These are phyloP conservation scores for Numenius phaeopus DNA, from an alignment of 2,797 vertebrate genomes.

Conservation along the genomic window DNA sequence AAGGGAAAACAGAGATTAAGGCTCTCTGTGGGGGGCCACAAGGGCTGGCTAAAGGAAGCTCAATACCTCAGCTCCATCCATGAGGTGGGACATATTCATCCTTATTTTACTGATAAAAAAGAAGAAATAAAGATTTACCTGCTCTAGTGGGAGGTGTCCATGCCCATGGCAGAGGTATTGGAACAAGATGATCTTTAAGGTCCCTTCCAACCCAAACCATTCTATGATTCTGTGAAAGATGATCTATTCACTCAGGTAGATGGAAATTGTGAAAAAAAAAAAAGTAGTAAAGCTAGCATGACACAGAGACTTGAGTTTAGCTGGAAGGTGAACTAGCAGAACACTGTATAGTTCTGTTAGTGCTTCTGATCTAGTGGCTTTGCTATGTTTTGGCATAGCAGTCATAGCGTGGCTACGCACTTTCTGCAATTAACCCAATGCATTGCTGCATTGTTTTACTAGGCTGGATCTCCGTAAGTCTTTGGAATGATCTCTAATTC, in stretches of 20 bases:
- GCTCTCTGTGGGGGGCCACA: neutral
- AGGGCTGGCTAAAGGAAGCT: neutral
- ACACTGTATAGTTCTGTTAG: neutral
- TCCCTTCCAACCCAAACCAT: too few relatives aligned
- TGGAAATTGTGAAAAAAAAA: neutral
- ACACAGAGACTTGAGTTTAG: neutral
- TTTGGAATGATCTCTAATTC: neutral
- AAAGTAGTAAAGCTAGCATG: neutral
- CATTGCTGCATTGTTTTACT: neutral
- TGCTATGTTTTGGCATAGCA: neutral
- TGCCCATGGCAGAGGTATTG: too few relatives aligned
- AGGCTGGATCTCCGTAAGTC: neutral
- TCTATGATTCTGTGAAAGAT: neutral
- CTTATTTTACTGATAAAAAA: neutral
- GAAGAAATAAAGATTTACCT: neutral
- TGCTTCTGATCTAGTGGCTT: neutral
- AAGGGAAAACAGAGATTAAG: neutral
- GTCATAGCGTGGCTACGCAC: neutral
- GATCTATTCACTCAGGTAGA: neutral
- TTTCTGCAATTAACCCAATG: rapidly evolving
- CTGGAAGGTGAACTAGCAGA: neutral
- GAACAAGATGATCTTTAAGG: too few relatives aligned
- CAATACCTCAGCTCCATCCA: neutral
- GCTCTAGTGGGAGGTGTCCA: too few relatives aligned
- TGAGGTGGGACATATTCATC: neutral